Evolutionary conservation across 2,113 vertebrate species (phyloP), one percentile per base, ranked within the genome.

Genomic region (Drymodes brunneopygia): DNA sequence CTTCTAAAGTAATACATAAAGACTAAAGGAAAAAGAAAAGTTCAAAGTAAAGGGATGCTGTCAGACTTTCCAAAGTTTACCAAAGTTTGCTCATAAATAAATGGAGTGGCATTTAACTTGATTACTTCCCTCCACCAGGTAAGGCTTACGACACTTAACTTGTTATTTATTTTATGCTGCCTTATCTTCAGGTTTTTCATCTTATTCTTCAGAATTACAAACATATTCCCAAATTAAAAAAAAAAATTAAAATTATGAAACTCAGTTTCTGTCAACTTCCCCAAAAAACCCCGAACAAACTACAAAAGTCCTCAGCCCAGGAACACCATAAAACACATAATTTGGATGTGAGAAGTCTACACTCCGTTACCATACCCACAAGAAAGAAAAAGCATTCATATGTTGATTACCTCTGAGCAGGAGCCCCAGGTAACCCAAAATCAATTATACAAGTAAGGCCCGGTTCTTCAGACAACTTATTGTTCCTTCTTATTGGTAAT

Each of bases 211-310:
- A 91, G 18, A 28, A n/a, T 60, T 47, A 84, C 20, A 86, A 57
- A 75, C 2, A 4, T 27, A 58, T 58, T 74, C 24, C 10, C n/a
- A 47, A 62, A 20, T 11, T 0, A 1, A 69, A 28, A 8, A 9
- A 1, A 33, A 42, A 57, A 19, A 24, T 40, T 40, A 54, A 61
- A 75, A 27, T 28, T 15, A 28, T 44, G 17, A 51, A 86, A 58
- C 16, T 15, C 69, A 5, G 23, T 74, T 74, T 67, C 33, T 35
- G 23, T 42, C 23, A 62, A 42, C 18, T 78, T 22, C 15, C 13
- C 2, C 3, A 16, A 28, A 33, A 36, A 42, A 1, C 0, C 5
- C 9, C 27, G n/a, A 73, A 28, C 12, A 31, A 58, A 15, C 16
- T 27, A 44, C 12, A 77, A 47, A 44, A 13, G 6, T 9, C 3